These are phyloP conservation scores for Pipistrellus pipistrellus DNA, from an alignment of 2,797 vertebrate species.

Conservation along the genomic window DNA sequence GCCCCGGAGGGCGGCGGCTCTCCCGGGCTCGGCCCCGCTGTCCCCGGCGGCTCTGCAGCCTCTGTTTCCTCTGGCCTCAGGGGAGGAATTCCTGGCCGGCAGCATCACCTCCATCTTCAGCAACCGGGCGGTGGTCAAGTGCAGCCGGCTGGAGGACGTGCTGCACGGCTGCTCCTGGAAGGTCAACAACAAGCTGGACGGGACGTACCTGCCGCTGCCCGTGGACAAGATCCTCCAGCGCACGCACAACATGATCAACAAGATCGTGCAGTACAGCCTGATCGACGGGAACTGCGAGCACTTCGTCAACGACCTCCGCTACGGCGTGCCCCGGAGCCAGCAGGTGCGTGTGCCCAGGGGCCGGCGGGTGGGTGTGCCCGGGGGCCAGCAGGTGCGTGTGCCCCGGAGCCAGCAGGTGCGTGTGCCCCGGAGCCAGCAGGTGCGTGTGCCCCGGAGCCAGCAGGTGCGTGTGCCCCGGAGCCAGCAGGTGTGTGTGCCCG, in stretches of 20 bases:
- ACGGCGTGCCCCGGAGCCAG: conserved; percentile 86
- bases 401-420: conserved; percentile 85
- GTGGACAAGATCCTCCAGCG: conserved; percentile 86
- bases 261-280: conserved; percentile 87
- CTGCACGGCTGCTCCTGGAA: conserved; percentile 87
- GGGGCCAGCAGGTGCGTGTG: conserved; percentile 86
- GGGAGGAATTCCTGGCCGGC: conserved; percentile 85
- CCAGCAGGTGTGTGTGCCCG: conserved; percentile 85
- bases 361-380: conserved; percentile 83
- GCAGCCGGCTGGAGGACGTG: conserved; percentile 88
- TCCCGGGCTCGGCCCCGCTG: fast-evolving
- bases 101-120: conserved; percentile 90
- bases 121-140: conserved; percentile 90
- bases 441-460: conserved; percentile 88
- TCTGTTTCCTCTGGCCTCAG: conserved; percentile 72
- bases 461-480: conserved; percentile 74
- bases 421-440: conserved; percentile 72
- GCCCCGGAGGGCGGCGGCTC: background rate
- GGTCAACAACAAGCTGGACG: conserved; percentile 84
- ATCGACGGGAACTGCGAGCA: conserved; percentile 92
- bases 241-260: conserved; percentile 83
- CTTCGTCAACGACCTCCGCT: conserved; percentile 92
- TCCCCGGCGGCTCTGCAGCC: background rate
- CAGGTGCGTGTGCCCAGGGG: conserved; percentile 68
- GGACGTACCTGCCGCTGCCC: conserved; percentile 81